Evolutionary conservation across 1,140 invertebrate species (phyloP), one percentile per base, ranked within the genome.

Genomic region (Atta cephalotes): DNA sequence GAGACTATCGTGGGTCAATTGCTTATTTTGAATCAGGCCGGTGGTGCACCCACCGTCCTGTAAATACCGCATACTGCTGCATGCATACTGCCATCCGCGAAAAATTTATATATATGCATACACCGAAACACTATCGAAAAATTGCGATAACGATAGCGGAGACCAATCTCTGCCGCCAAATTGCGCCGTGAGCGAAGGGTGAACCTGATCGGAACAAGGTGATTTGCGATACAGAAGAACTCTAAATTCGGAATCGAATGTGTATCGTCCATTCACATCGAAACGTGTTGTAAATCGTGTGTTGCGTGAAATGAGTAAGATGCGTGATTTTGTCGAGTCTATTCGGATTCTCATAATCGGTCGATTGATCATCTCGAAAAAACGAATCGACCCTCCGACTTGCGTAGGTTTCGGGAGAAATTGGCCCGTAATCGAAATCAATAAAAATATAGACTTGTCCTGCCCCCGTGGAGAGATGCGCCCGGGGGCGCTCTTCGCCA

Each of bases 1-100:
- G 53, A 79, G 72, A 88, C 72, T 89, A 93, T 87, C 88, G 88
- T 90, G 88, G 92, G 93, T 95, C 93, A 95, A 94, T 94, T 94
- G 93, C 93, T 94, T 94, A 94, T 94, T 94, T 95, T 93, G 87
- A 93, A 88, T 92, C 89, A 90, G 91, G 87, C 92, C 89, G 89
- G 86, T 90, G 92, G 88, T 91, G 92, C 89, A 70, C 87, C 90
- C 86, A 87, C 89, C 86, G 85, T 79, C 88, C 88, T 90, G 90
- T 91, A 93, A 93, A 93, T 93, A 92, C 87, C 89, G 90, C 88
- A 79, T 60, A 89, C 90, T 89, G 81, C 56, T 76, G 77, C 76
- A 28, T 31, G 71, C 87, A 79, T 58, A 87, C 82, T 49, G 53
- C 80, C 70, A 68, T 39, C 58, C 58, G 58, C 85, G 88, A 80